Evolutionary conservation across 2,888 invertebrate genomes (phyloP), one percentile per base, ranked within the genome.

Genomic region (Coecobrya sp.): DNA sequence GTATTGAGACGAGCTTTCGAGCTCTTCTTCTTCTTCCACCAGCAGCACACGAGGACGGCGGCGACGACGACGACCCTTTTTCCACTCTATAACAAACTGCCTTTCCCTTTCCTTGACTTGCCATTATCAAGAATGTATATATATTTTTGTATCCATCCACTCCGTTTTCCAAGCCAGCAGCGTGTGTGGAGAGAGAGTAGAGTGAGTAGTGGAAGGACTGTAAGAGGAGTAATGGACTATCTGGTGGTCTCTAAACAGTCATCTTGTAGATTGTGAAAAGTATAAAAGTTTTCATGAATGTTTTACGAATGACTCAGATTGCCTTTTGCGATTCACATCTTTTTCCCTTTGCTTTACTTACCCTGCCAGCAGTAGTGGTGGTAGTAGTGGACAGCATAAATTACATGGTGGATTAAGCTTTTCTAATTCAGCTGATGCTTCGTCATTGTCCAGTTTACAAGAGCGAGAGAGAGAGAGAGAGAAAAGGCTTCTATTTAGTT

Each of bases 281-380:
- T 49, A 86, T 73, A 91, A 76, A 90, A 81, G 45, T 92, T 92
- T 88, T 89, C 92, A 92, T 92, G 92, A 92, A 92, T 92, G 88
- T 92, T 92, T 92, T 92, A 92, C 76, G 88, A 92, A 92, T 92
- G 92, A 92, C 92, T 92, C 92, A 92, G 92, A 92, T 92, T 92
- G 92, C 85, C 49, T 49, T 22, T 13, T 16, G 65, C 65, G 73
- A 92, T 92, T 88, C 92, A 88, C 85, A 89, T 88, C 92, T 92
- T 87, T 91, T 89, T 49, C 42, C 42, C 27, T 19, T n/a, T 70
- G 27, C 76, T 85, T n/a, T 91, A 62, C 59, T 76, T 84, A 42
- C 25, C 13, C 30, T 49, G 5, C 52, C 55, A 30, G 22, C 19
- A 11, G 65, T 36, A 42, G 62, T 73, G 62, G 13, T 70, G 42